Base-by-base conservation (phyloP, 2,113 vertebrate species). In the Brienomyrus longianalis region DNA sequence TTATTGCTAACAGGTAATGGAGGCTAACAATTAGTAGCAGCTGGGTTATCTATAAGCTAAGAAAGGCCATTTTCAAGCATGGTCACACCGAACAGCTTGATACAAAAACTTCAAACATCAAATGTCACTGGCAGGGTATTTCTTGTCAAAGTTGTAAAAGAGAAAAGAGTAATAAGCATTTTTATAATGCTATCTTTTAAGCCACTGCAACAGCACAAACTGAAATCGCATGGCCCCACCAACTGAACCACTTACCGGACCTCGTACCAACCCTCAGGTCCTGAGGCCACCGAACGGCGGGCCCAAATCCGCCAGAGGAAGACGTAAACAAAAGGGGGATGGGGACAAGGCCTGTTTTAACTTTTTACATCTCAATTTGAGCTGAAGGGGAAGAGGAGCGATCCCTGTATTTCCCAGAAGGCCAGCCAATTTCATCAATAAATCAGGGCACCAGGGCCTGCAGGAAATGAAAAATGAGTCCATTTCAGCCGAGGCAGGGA, bases 401-500 rank as follows among this genome's bases (percentile, higher is more conserved):
- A 87, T 85, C 86, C 86, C 89, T 87, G 90, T 66, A 80, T 90
- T 90, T 93, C 92, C 94, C 92, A 90, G 87, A 92, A 93, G 93
- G 90, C 90, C 87, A 89, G 90, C 90, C 91, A 93, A 93, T 92
- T 92, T 91, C 92, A 92, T 94, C 91, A 92, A 92, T 93, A 92
- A 95, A 94, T 92, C 91, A 90, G 91, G 77, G 88, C 88, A 89
- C 83, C 39, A 9, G 89, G 92, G 90, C 89, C 92, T 88, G 90
- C 91, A 92, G 89, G 92, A 92, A 91, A 94, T 94, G 93, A 95
- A 94, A 93, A 95, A 95, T 93, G 90, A 93, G 91, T 93, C 91
- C 51, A 93, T 92, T 95, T 93, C 90, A 94, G 88, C n/a, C 84
- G 70, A 51, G 92, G 86, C 88, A 89, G 90, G 91, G 92, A 92